A percentile compares a stretch with the other conserved stretches of the same genome.
These are phyloP conservation scores for Drosophila greeni DNA, from an alignment of 2,888 invertebrate genomes.

Conservation along the genomic window DNA sequence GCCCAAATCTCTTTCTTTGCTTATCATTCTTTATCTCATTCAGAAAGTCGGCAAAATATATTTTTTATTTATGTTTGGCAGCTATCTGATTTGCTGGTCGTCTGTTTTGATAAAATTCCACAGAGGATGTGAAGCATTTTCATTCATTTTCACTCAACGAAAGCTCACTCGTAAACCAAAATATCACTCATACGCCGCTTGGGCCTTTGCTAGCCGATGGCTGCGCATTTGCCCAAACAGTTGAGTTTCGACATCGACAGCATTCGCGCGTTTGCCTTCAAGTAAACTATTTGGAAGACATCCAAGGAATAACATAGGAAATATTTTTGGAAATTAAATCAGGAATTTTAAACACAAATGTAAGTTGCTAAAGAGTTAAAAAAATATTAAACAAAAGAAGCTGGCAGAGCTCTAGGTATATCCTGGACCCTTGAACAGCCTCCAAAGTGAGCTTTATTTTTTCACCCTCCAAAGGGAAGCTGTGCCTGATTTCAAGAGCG, in stretches of 20 bases:
- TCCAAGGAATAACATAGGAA: conserved; percentile 15
- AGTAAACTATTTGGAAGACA: conserved; percentile 46
- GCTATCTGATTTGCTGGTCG: neutral
- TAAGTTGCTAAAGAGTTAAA: conserved; percentile 11
- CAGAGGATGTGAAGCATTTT: conserved; percentile 9
- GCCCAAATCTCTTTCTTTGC: conserved; percentile 14
- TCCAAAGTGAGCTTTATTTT: neutral
- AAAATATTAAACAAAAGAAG: neutral
- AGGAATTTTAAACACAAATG: neutral
- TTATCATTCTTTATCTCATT: conserved; percentile 29
- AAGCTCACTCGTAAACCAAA: conserved; percentile 53
- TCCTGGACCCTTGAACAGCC: conserved; percentile 2
- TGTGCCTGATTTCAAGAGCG: conserved; percentile 30
- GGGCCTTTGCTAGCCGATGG: conserved; percentile 49
- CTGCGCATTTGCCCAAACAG: conserved; percentile 70
- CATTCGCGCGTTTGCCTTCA: conserved; percentile 55
- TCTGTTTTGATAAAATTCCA: conserved; percentile 16
- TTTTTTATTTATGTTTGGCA: conserved; percentile 7
- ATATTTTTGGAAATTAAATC: conserved; percentile 1
- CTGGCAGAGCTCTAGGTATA: neutral
- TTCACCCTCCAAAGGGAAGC: neutral
- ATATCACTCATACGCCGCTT: conserved; percentile 71
- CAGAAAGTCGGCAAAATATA: conserved; percentile 9
- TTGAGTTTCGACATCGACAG: conserved; percentile 64
- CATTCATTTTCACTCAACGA: conserved; percentile 34